Evolutionary conservation across 2,113 vertebrate species (phyloP).

Genomic region (Pomatostomus ruficeps): DNA sequence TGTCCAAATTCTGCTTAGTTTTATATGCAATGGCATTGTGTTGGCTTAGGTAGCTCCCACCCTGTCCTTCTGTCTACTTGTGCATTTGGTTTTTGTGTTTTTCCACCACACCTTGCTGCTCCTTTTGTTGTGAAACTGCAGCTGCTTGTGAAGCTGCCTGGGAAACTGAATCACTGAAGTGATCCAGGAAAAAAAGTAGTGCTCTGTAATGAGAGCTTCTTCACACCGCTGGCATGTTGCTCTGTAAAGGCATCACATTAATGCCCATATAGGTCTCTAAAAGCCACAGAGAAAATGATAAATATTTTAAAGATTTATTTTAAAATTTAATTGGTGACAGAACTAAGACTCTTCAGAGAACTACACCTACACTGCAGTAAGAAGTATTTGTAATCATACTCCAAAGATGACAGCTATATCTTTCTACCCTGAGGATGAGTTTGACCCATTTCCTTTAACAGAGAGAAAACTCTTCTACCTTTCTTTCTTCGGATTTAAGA

Average conservation of each 20-base stretch:
- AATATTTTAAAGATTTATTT: background rate
- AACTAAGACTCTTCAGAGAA: background rate
- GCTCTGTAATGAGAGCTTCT: background rate
- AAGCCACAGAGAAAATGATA: background rate
- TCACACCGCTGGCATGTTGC: background rate
- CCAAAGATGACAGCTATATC: background rate
- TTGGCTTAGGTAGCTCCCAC: background rate
- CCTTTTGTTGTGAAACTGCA: background rate
- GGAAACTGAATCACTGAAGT: background rate
- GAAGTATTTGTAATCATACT: background rate
- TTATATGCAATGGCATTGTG: background rate
- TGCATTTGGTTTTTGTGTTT: accelerated
- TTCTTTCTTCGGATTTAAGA: background rate
- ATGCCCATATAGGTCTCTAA: background rate
- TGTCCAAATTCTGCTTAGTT: background rate
- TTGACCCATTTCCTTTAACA: background rate
- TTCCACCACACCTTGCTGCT: background rate
- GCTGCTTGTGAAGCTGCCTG: background rate
- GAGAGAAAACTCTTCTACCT: background rate
- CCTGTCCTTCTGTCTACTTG: background rate
- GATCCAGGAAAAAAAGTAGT: background rate
- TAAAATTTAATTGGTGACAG: background rate
- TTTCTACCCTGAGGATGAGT: background rate
- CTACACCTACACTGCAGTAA: background rate
- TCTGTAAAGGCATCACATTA: background rate